A percentile compares a stretch with the other conserved stretches of the same genome.
Conservation (phyloP, 1,140 invertebrate species). For the Drosophila kurseongensis region DNA sequence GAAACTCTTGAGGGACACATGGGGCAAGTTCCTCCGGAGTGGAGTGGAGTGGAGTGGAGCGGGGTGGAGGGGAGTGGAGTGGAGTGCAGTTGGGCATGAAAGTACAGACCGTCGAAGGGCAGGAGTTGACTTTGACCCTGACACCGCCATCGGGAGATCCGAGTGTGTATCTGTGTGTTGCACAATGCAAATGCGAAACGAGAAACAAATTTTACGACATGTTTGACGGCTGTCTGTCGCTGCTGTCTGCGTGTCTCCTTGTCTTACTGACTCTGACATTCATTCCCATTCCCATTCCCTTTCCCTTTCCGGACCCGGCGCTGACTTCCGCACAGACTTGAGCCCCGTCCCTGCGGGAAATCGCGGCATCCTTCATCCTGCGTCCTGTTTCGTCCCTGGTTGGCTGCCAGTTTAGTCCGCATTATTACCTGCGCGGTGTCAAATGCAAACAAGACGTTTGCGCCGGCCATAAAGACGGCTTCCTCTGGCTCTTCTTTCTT, state of each 20-base stretch:
- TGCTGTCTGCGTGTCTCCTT: slow-evolving; percentile 31
- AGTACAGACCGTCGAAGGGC: slow-evolving; percentile 64
- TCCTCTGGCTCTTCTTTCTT: slow-evolving; percentile 2
- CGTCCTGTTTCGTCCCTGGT: slow-evolving; percentile 37
- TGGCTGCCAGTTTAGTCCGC: slow-evolving; percentile 42
- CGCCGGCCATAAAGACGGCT: slow-evolving; percentile 67
- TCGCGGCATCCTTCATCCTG: slow-evolving; percentile 26
- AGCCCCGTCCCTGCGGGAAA: slow-evolving; percentile 26
- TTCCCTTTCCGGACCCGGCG: slow-evolving; percentile 26
- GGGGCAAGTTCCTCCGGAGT: slow-evolving; percentile 14
- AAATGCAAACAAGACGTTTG: slow-evolving; percentile 80
- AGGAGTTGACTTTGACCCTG: slow-evolving; percentile 77
- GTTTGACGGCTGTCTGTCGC: slow-evolving; percentile 72
- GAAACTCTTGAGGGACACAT: slow-evolving; percentile 41
- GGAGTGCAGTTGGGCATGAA: slow-evolving; percentile 58
- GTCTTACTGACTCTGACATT: slow-evolving; percentile 36
- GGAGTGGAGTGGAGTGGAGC: slow-evolving; percentile 12
- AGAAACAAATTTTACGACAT: slow-evolving; percentile 82
- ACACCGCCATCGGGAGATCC: slow-evolving; percentile 47
- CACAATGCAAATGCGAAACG: slow-evolving; percentile 79
- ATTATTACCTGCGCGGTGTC: slow-evolving; percentile 78
- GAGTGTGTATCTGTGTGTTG: slow-evolving; percentile 42
- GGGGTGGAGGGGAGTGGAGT: slow-evolving; percentile 15
- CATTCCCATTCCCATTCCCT: slow-evolving; percentile 22
- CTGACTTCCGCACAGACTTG: slow-evolving; percentile 61